phyloP scores from a whole-genome alignment of 2,888 invertebrate genomes.

The Terebella lapidaria region DNA sequence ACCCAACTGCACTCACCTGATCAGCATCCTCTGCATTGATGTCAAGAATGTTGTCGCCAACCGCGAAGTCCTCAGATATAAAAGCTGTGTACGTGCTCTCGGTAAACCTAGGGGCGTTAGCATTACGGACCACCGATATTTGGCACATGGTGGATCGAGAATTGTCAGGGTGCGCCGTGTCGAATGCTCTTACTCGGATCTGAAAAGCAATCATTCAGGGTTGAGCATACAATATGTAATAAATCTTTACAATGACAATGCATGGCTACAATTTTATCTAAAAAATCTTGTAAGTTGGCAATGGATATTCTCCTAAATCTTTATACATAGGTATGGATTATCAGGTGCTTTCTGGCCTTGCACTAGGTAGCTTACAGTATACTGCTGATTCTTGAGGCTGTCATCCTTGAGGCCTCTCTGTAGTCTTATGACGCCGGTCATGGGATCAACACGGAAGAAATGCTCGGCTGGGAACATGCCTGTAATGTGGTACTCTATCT shows the following conservation, averaged over 20 bases:
- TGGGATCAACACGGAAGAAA: conserved; percentile 29
- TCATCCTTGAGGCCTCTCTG: conserved; percentile 18
- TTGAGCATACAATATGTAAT: too few relatives aligned
- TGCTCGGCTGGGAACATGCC: conserved; percentile 31
- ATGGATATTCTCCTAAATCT: too few relatives aligned
- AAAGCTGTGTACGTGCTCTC: conserved; percentile 15
- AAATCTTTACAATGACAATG: too few relatives aligned
- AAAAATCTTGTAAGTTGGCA: too few relatives aligned
- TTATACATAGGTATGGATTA: too few relatives aligned
- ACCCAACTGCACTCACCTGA: too few relatives aligned
- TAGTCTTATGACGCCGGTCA: conserved; percentile 19
- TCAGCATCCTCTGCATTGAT: conserved; percentile 79
- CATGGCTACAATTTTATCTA: too few relatives aligned
- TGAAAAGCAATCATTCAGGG: conserved; percentile 7
- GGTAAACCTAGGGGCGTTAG: conserved; percentile 45
- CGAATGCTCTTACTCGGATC: conserved; percentile 33
- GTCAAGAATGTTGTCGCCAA: conserved; percentile 63
- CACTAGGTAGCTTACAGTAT: conserved; percentile 17
- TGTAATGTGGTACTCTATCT: conserved; percentile 23
- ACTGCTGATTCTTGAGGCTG: conserved; percentile 28
- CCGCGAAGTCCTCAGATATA: conserved; percentile 30
- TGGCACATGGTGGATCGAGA: conserved; percentile 30
- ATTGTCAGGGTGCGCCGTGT: conserved; percentile 27
- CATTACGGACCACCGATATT: conserved; percentile 36
- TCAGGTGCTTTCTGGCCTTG: too few relatives aligned